Conservation (phyloP, 2,888 invertebrate species). For the Folsomia manolachei region DNA sequence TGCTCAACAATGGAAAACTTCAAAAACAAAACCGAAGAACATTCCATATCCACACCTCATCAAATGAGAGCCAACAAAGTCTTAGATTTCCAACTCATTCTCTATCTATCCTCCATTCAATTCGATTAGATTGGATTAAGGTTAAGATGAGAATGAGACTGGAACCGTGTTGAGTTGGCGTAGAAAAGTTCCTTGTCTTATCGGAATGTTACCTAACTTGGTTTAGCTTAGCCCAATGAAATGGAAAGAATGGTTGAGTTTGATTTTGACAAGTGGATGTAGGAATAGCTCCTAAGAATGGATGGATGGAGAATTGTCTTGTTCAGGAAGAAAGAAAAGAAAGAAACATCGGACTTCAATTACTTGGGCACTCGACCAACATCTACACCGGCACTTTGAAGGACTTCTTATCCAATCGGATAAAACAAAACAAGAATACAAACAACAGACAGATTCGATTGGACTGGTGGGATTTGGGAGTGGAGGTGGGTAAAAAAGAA, state of each 20-base stretch:
- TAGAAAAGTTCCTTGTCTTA: not conserved
- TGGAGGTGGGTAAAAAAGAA: not conserved
- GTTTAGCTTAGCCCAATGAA: too few species aligned
- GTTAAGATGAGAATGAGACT: not conserved
- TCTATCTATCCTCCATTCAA: too few species aligned
- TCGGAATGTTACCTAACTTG: too few species aligned
- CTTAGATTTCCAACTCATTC: too few species aligned
- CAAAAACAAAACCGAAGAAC: not conserved
- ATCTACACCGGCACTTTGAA: slow-evolving; percentile 21
- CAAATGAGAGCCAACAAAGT: too few species aligned
- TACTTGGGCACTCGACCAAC: slow-evolving; percentile 27
- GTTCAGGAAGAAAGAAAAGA: slow-evolving; percentile 13
- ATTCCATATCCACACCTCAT: not conserved
- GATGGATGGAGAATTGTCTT: slow-evolving; percentile 2
- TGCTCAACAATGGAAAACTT: not conserved
- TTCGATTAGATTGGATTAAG: slow-evolving; percentile 3
- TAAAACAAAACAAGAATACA: slow-evolving; percentile 3
- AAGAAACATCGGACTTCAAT: slow-evolving; percentile 44
- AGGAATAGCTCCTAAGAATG: too few species aligned
- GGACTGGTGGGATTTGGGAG: not conserved
- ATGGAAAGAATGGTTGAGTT: not conserved
- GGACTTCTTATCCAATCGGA: slow-evolving; percentile 16
- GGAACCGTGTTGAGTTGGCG: not conserved
- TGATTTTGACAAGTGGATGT: slow-evolving; percentile 3
- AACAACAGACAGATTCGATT: not conserved